phyloP scores from a whole-genome alignment of 2,797 vertebrate genomes.

The Alfaro cultratus region DNA sequence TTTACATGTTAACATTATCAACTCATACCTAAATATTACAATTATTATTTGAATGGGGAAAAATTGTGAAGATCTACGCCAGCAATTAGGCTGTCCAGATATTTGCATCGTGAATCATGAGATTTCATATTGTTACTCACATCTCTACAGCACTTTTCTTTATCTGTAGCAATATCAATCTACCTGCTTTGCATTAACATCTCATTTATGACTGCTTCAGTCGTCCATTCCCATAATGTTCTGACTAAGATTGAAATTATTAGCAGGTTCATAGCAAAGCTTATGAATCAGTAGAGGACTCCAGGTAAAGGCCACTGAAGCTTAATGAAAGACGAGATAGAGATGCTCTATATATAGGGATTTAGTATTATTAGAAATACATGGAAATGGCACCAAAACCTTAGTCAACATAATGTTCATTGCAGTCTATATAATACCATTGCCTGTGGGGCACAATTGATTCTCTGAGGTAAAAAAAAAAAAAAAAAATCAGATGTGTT shows the following conservation, averaged over 20 bases:
- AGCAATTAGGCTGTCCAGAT: slow-evolving; percentile 32
- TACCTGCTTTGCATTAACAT: slow-evolving; percentile 65
- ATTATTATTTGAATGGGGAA: not conserved
- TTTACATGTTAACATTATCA: not conserved
- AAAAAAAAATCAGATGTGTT: slow-evolving; percentile 53
- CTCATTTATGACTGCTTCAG: slow-evolving; percentile 67
- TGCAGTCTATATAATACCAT: slow-evolving; percentile 69
- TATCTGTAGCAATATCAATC: slow-evolving; percentile 52
- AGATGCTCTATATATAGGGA: slow-evolving; percentile 66
- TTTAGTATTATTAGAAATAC: slow-evolving; percentile 80
- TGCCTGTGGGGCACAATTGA: slow-evolving; percentile 74
- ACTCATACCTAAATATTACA: not conserved
- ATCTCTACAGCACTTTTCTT: slow-evolving; percentile 50
- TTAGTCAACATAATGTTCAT: slow-evolving; percentile 78
- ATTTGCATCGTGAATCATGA: slow-evolving; percentile 19
- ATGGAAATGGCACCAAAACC: slow-evolving; percentile 76
- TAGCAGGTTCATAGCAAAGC: slow-evolving; percentile 60
- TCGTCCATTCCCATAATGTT: slow-evolving; percentile 63
- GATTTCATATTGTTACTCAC: slow-evolving; percentile 40
- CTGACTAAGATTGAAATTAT: slow-evolving; percentile 70
- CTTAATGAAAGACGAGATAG: slow-evolving; percentile 76
- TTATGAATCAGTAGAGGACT: slow-evolving; percentile 68
- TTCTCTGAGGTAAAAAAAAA: slow-evolving; percentile 47
- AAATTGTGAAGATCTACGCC: slow-evolving; percentile 15
- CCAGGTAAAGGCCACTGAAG: slow-evolving; percentile 73